Evolutionary conservation across 2,888 invertebrate genomes (phyloP).

Genomic region (Lithophane leautieri): DNA sequence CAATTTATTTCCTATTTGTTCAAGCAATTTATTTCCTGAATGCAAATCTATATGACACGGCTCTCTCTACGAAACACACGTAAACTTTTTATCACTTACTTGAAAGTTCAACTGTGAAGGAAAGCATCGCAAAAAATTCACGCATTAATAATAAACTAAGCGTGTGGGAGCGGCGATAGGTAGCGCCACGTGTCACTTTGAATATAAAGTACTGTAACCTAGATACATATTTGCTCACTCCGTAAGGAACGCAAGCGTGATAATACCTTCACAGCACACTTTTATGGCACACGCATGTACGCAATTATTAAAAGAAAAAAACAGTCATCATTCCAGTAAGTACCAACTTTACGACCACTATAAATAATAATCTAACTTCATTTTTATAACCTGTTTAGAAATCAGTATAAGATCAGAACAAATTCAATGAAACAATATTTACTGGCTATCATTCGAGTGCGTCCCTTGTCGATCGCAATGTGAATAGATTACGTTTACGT

Average conservation of each 20-base stretch:
- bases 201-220: conserved; percentile 63
- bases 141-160: conserved; percentile 66
- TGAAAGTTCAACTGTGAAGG: conserved; percentile 44
- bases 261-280: conserved; percentile 54
- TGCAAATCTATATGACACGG: conserved; percentile 11
- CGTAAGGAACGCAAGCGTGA: conserved; percentile 61
- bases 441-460: conserved; percentile 71
- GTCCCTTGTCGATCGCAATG: conserved; percentile 70
- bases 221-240: conserved; percentile 62
- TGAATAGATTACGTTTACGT: conserved; percentile 78
- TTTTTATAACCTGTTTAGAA: conserved; percentile 42
- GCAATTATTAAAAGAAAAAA: conserved; percentile 39
- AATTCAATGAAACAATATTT: conserved; percentile 72
- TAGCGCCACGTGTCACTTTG: conserved; percentile 63
- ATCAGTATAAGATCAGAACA: conserved; percentile 51
- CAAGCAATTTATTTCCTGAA: background rate
- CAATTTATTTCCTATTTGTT: background rate
- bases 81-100: conserved; percentile 48
- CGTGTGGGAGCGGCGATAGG: conserved; percentile 59
- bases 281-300: conserved; percentile 51
- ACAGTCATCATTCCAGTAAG: conserved; percentile 15
- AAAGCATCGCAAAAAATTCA: conserved; percentile 59
- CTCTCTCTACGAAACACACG: conserved; percentile 17
- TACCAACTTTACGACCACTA: conserved; percentile 34
- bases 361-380: conserved; percentile 23